Base-by-base conservation (phyloP, 64 coral and sea anemone species). In the Trachythela sp. region DNA sequence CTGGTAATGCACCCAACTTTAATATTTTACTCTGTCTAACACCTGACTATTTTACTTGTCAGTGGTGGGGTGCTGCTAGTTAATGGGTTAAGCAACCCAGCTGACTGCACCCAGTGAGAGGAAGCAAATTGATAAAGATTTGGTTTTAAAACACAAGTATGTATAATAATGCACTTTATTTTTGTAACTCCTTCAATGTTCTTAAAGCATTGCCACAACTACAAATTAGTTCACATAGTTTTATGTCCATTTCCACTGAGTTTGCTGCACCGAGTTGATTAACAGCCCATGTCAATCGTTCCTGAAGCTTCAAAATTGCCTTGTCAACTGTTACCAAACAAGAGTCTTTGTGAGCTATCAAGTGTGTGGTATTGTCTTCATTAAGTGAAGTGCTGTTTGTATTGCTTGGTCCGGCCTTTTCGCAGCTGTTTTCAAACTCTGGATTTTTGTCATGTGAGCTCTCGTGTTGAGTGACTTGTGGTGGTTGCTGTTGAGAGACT, bases 141-240 rank as follows among this genome's bases (percentile, higher is more conserved):
- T n/a, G n/a, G n/a, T n/a, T n/a, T n/a, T n/a, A n/a, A n/a, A n/a
- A n/a, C n/a, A n/a, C n/a, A n/a, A n/a, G n/a, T n/a, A n/a, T n/a
- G n/a, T n/a, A n/a, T n/a, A n/a, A n/a, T n/a, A n/a, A n/a, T n/a
- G 2, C 30, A 80, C 30, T n/a, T 64, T 64, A 64, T 20, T 64
- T 7, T 35, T 80, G 30, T 18, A 80, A 80, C 15, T 80, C 75
- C 37, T 39, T 80, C 33, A 80, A 80, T 29, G 75, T 39, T 39
- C 20, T 30, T 30, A 80, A 80, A 37, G 75, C 75, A 15, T 80
- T 80, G 8, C 75, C 75, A 80, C 75, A 80, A 80, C 13, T 35
- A 35, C 27, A 80, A 36, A 80, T 80, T 15, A 80, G 34, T 80
- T 80, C 75, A 80, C 75, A 37, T 80, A 80, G 37, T 80, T 80